Evolutionary conservation across 2,888 invertebrate genomes (phyloP), one percentile per base, ranked within the genome.

Genomic region (Tachina grossa): DNA sequence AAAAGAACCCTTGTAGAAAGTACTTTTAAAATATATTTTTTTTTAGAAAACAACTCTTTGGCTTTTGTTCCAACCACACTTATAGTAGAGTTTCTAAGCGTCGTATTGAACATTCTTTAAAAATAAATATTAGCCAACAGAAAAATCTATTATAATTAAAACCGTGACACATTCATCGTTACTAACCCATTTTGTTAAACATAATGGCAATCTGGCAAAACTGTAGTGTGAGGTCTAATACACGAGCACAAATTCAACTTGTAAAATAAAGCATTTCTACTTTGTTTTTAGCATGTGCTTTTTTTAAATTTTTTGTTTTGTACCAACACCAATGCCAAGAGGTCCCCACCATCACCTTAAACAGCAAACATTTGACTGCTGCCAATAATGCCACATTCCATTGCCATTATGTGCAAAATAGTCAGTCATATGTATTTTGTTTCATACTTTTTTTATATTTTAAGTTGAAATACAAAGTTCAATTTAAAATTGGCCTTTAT

Each of bases 181-280:
- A 82, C 87, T 88, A 87, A 88, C 87, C 86, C 78, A 87, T 87
- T 87, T 87, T 82, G 77, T 74, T 72, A 78, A 85, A 84, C 57
- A 53, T 63, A 72, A 84, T 71, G 66, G 51, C 75, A 85, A 85
- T 57, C 63, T 82, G 78, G 63, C 55, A 72, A 65, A 79, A 78
- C 22, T 51, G 43, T 55, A 74, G 78, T 59, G 75, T 65, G 75
- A 84, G 79, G 45, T 74, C 14, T 77, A 51, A 16, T 63, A 57
- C 71, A 39, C n/a, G 22, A 72, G 11, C 31, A 31, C 1, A 22
- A 41, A 51, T 6, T 31, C 31, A 31, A 31, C 31, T 31, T 31
- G 31, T 31, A 53, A 69, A 53, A 19, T 45, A 11, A 41, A 82
- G 41, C 71, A 78, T 68, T 51, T 68, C 31, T 43, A 41, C 72